A percentile compares a stretch with the other conserved stretches of the same genome.
phyloP scores from a whole-genome alignment of 2,888 invertebrate genomes.

The Dryomyza anilis region DNA sequence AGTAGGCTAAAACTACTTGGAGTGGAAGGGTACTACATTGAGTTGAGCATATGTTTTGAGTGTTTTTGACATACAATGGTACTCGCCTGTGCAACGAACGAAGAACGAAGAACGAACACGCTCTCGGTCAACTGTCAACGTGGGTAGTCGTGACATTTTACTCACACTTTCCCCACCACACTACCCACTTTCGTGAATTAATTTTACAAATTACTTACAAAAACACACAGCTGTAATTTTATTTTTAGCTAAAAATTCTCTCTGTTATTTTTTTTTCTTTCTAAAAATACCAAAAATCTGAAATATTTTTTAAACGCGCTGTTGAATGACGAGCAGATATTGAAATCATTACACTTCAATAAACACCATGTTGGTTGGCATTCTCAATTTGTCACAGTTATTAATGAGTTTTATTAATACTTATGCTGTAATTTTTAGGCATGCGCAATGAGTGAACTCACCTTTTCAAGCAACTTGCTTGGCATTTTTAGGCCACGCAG shows the following conservation, averaged over 20 bases:
- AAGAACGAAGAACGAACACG: background rate
- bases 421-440: too few species aligned
- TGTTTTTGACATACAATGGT: background rate
- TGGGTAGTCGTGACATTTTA: background rate
- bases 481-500: constrained; percentile 81
- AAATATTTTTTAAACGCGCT: background rate
- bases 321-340: background rate
- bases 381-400: background rate
- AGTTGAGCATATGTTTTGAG: background rate
- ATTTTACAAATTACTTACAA: background rate
- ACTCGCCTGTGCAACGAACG: background rate
- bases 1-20: background rate
- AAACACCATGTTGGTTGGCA: background rate
- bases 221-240: background rate
- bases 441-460: too few species aligned
- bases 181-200: background rate
- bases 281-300: background rate
- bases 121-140: background rate
- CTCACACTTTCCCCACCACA: background rate
- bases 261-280: background rate
- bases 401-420: too few species aligned
- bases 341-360: background rate
- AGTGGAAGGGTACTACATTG: background rate
- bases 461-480: constrained; percentile 86
- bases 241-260: background rate